Evolutionary conservation across 2,113 vertebrate genomes (phyloP).

Genomic region (Leptocoma aspasia): DNA sequence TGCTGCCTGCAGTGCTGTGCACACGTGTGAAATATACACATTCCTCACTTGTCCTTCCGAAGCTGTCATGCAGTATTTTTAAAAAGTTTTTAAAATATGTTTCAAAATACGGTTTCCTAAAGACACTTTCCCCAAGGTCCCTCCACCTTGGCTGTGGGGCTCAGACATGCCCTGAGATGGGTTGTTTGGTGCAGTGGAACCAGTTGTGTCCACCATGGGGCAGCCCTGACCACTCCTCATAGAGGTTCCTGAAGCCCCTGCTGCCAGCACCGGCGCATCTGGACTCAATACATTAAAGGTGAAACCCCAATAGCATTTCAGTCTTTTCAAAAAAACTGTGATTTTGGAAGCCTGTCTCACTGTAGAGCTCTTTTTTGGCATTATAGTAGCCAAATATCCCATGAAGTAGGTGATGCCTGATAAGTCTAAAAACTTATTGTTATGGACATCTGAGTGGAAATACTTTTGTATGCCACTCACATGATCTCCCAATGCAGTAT

Average conservation of each 20-base stretch:
- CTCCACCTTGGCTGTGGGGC: fast-evolving
- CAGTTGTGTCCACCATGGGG: fast-evolving
- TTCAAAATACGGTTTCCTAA: neutral
- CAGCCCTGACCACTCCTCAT: neutral
- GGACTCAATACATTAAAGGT: neutral
- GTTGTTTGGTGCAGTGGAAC: neutral
- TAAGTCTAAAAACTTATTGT: neutral
- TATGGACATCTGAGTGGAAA: neutral
- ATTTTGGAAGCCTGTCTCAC: neutral
- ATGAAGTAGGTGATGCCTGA: neutral
- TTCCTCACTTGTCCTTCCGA: neutral
- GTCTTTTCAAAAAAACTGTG: neutral
- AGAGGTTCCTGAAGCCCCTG: fast-evolving
- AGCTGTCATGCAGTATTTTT: neutral
- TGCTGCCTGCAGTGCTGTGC: neutral
- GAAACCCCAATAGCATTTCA: neutral
- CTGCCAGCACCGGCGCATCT: fast-evolving
- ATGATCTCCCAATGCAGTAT: neutral
- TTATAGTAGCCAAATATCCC: neutral
- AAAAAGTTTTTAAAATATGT: neutral
- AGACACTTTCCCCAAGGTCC: fast-evolving
- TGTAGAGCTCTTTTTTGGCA: neutral
- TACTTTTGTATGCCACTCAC: neutral
- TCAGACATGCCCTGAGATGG: fast-evolving
- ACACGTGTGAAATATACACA: neutral